Base-by-base conservation (phyloP, 2,888 invertebrate species). In the Polydrusus cervinus region DNA sequence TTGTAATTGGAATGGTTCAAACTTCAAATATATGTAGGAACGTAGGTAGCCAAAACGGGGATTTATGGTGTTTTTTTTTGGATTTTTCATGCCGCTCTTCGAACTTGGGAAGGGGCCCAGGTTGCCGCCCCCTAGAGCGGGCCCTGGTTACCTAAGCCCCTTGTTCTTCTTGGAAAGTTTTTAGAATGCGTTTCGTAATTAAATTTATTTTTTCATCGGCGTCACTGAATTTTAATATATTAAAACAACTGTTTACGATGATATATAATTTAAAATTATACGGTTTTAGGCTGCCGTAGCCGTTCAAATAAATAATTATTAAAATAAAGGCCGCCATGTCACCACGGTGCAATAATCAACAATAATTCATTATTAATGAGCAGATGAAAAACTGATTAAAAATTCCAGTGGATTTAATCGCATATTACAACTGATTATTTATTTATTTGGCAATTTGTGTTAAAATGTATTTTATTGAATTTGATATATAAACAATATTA, bases 321-420 rank as follows among this genome's bases (percentile, higher is more conserved):
- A 74, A 74, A 67, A 61, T 68, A 60, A 55, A 43, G 14, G 45
- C 47, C 49, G 67, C 16, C 53, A 49, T 38, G 70, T 70, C 70
- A 61, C 64, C 64, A 43, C 64, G 14, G 40, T 47, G 67, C 71
- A 60, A 71, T 75, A 75, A 75, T 75, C 71, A 71, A 71, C 71
- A 65, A 71, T 71, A 65, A 67, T 71, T 71, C 66, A 75, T 61
- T 75, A 67, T 71, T 75, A 70, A 75, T 75, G 70, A 64, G 43
- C 71, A 34, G 43, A 71, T 75, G 69, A 75, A 65, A 75, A 75
- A 71, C 53, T 71, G 64, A 75, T 75, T 71, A 75, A 75, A 75
- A 75, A 75, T 70, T 69, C 53, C 67, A 38, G 16, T 43, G 61
- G 45, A 60, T 75, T 75, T 71, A 71, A 75, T 71, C 71, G 66